These are phyloP conservation scores for Melanerpes formicivorus DNA, from an alignment of 2,113 vertebrate species.

Conservation along the genomic window DNA sequence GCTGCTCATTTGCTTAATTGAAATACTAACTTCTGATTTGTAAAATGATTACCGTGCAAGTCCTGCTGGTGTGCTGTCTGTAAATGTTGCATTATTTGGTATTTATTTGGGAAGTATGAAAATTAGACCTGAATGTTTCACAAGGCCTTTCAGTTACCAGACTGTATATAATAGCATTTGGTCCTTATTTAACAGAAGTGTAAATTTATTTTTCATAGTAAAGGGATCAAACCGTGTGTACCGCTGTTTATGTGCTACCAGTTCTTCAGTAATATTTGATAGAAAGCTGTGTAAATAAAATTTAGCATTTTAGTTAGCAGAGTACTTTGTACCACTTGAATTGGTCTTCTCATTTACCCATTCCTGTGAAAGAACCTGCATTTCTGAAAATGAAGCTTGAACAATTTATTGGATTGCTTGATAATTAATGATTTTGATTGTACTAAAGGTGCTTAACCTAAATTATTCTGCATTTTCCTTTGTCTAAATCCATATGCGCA, in stretches of 20 bases:
- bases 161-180: constrained; percentile 57
- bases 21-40: constrained; percentile 34
- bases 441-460: constrained; percentile 7
- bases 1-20: constrained; percentile 45
- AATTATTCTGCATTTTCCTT: background rate
- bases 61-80: constrained; percentile 65
- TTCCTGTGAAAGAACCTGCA: constrained; percentile 20
- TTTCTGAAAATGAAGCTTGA: constrained; percentile 34
- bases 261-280: constrained; percentile 39
- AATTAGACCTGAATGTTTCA: constrained; percentile 54
- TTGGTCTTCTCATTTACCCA: constrained; percentile 33
- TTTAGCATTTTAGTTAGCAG: constrained; percentile 23
- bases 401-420: background rate
- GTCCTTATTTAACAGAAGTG: constrained; percentile 56
- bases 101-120: constrained; percentile 75
- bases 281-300: constrained; percentile 66
- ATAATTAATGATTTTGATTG: background rate
- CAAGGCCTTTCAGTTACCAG: constrained; percentile 43
- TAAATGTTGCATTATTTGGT: constrained; percentile 73
- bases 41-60: constrained; percentile 5
- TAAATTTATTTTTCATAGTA: constrained; percentile 52
- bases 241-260: constrained; percentile 20
- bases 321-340: constrained; percentile 28
- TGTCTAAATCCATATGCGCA: background rate
- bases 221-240: constrained; percentile 58